Percentiles rank a stretch among this genome's conserved stretches.
These are phyloP conservation scores for Pampus argenteus DNA, from an alignment of 2,797 vertebrate genomes.

Conservation along the genomic window DNA sequence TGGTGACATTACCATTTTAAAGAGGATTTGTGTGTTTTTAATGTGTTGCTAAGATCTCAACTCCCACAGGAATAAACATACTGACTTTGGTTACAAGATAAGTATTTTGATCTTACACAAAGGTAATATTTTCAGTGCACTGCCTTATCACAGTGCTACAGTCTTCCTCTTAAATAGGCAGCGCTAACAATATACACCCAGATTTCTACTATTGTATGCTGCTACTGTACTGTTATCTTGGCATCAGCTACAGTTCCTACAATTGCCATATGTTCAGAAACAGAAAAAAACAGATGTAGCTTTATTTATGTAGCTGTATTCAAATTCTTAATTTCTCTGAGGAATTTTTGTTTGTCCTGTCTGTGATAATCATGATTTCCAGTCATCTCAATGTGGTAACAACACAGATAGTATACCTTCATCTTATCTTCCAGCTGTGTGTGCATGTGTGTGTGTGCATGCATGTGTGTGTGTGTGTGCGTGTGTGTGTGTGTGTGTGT, in stretches of 20 bases:
- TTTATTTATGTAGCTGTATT: too few relatives aligned
- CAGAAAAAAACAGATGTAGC: neutral
- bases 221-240: constrained; percentile 32
- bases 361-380: constrained; percentile 65
- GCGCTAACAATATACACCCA: constrained; percentile 57
- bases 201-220: constrained; percentile 41
- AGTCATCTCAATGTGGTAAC: constrained; percentile 47
- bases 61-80: neutral
- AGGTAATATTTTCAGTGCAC: constrained; percentile 58
- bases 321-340: constrained; percentile 12
- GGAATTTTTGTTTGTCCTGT: constrained; percentile 43
- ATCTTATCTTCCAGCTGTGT: constrained; percentile 76
- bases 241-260: constrained; percentile 30
- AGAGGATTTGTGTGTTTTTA: constrained; percentile 8
- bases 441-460: constrained; percentile 15
- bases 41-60: constrained; percentile 13
- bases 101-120: constrained; percentile 49
- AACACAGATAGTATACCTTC: constrained; percentile 61
- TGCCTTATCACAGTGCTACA: constrained; percentile 72
- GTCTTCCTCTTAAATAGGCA: constrained; percentile 67
- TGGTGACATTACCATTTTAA: neutral
- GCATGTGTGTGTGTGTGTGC: constrained; percentile 6
- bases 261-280: constrained; percentile 23
- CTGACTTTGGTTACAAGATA: neutral
- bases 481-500: constrained; percentile 4